Evolutionary conservation across 2,113 vertebrate species (phyloP).

Genomic region (Archilochus colubris): DNA sequence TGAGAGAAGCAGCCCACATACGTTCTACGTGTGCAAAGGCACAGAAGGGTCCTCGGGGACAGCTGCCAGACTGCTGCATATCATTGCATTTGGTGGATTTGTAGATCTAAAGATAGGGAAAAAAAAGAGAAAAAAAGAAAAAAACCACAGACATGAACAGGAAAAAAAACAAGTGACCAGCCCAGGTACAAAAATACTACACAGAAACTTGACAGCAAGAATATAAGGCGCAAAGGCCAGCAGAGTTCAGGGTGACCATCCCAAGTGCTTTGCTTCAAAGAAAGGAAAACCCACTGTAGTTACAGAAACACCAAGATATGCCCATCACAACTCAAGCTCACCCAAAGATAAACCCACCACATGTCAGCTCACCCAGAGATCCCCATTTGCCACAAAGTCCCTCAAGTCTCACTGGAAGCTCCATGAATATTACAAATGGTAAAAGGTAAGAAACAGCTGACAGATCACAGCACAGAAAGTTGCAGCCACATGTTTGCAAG

Average conservation of each 20-base stretch:
- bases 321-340: slow-evolving; percentile 17
- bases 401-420: slow-evolving; percentile 9
- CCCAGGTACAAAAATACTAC: not conserved
- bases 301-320: not conserved
- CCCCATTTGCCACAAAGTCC: slow-evolving; percentile 21
- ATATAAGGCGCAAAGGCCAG: slow-evolving; percentile 8
- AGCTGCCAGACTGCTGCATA: slow-evolving; percentile 97
- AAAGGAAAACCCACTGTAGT: not conserved
- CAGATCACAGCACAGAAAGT: slow-evolving; percentile 25
- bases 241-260: not conserved
- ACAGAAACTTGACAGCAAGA: not conserved
- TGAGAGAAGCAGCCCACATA: slow-evolving; percentile 74
- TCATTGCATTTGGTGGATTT: slow-evolving; percentile 99
- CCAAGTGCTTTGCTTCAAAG: slow-evolving; percentile 33
- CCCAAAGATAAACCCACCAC: not conserved
- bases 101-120: slow-evolving; percentile 84
- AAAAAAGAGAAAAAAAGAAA: not conserved
- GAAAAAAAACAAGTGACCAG: slow-evolving; percentile 10
- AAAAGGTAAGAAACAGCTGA: slow-evolving; percentile 10
- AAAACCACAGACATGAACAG: not conserved
- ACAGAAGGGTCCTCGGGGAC: slow-evolving; percentile 98
- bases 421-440: not conserved
- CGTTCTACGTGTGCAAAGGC: slow-evolving; percentile 98
- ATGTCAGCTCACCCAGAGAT: slow-evolving; percentile 12
- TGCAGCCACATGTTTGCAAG: slow-evolving; percentile 14